Percentiles rank a stretch among this genome's conserved stretches.
Conservation (phyloP, 2,888 invertebrate species). For the Scaptomyza polygonia region DNA sequence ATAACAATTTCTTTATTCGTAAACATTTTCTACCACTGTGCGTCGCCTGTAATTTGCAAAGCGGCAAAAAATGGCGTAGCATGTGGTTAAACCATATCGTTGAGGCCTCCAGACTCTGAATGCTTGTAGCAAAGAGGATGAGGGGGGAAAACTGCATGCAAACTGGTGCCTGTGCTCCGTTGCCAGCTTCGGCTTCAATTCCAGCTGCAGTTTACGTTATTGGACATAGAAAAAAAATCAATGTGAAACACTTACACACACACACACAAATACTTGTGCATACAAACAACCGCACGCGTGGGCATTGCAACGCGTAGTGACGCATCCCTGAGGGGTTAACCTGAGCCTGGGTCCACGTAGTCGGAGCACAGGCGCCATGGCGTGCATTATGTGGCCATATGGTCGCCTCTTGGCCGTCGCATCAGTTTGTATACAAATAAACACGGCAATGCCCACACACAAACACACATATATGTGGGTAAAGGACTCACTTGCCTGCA, state of each 20-base stretch:
- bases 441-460: conserved; percentile 67
- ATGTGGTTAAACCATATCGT: conserved; percentile 64
- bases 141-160: neutral
- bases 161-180: conserved; percentile 10
- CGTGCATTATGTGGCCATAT: conserved; percentile 73
- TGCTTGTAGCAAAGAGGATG: neutral
- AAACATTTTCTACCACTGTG: conserved; percentile 26
- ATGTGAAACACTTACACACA: conserved; percentile 50
- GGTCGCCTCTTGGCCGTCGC: conserved; percentile 50
- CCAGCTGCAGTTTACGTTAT: conserved; percentile 23
- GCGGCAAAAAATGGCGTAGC: conserved; percentile 56
- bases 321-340: conserved; percentile 28
- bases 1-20: neutral
- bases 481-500: conserved; percentile 51
- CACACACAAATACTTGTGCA: conserved; percentile 17
- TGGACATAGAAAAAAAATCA: conserved; percentile 63
- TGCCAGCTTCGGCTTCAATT: conserved; percentile 13
- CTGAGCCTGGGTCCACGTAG: conserved; percentile 5
- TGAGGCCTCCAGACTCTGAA: conserved; percentile 24
- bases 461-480: neutral
- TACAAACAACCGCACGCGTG: conserved; percentile 44
- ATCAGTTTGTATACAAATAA: conserved; percentile 74
- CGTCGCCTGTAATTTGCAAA: conserved; percentile 56
- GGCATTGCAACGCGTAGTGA: conserved; percentile 37
- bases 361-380: conserved; percentile 50